A percentile compares a stretch with the other conserved stretches of the same genome.
Evolutionary conservation across 2,888 invertebrate genomes (phyloP).

Genomic region (Lithosia quadra): DNA sequence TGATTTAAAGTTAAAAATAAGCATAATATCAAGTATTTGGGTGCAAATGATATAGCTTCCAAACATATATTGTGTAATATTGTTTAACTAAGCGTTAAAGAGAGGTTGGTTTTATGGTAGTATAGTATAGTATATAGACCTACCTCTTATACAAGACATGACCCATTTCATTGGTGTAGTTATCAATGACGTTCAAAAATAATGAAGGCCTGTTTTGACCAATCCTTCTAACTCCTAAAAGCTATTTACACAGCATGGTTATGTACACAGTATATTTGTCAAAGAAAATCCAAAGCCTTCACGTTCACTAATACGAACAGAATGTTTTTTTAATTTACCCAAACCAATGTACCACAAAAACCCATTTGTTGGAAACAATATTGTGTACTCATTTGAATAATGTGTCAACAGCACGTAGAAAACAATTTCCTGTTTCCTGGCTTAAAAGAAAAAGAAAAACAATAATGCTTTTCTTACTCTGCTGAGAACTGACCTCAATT

Average conservation of each 20-base stretch:
- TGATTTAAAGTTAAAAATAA: no score
- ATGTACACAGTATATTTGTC: neutral
- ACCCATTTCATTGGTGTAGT: no score
- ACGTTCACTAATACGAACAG: slow-evolving; percentile 5
- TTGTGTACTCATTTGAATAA: slow-evolving; percentile 14
- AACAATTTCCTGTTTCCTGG: slow-evolving; percentile 8
- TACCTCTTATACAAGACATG: no score
- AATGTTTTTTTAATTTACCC: slow-evolving; percentile 7
- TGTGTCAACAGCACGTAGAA: slow-evolving; percentile 5
- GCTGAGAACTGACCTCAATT: neutral
- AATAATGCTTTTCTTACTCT: slow-evolving; percentile 3
- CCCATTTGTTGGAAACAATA: slow-evolving; percentile 13
- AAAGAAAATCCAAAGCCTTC: neutral
- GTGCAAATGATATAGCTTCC: no score
- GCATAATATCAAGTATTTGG: no score
- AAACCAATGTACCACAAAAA: slow-evolving; percentile 13
- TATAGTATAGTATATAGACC: no score
- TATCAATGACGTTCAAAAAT: neutral
- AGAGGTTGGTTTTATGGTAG: no score
- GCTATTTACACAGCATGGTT: no score
- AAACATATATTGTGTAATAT: no score
- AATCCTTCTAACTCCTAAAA: neutral
- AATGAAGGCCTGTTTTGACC: neutral
- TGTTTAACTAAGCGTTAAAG: no score
- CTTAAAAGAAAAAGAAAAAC: slow-evolving; percentile 6